Base-by-base conservation (phyloP, 2,888 invertebrate genomes). In the Apodemia zela region DNA sequence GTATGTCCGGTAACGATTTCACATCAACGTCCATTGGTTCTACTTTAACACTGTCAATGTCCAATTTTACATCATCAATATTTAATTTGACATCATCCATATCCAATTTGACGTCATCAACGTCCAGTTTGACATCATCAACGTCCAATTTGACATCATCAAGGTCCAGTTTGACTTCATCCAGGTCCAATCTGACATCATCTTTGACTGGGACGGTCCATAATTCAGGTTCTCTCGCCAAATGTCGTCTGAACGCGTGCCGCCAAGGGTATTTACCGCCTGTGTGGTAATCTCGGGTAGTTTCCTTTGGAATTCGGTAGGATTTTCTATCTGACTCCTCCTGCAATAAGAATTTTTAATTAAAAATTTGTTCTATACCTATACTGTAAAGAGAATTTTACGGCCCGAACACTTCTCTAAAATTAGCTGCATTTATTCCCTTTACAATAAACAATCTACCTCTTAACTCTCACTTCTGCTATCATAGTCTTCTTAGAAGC, bases 221-320 rank as follows among this genome's bases (percentile, higher is more conserved):
- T 2, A 89, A 77, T 66, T 81, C 74, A 0, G 84, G 85, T 69
- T 88, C 74, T 7, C 73, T 71, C 17, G 78, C 67, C 47, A 89
- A 80, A 64, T 89, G 90, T 21, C 77, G 74, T 13, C 90, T 69
- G 80, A 90, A 90, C 2, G 87, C 84, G 70, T 85, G 84, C 67
- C 88, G 72, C 88, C 86, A 90, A 0, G 87, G 89, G 66, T 87
- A 77, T 59, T 85, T 86, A 61, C 88, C 88, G 72, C 84, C 82
- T 29, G 85, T 77, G 73, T 89, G 88, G 80, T 85, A 90, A 68
- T 91, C 90, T 51, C 82, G 76, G 1, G 77, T 78, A 73, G 88
- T 79, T 67, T 85, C 89, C 67, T 82, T 86, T 10, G 90, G 89
- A 21, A 78, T 84, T 66, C 88, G 80, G 68, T 88, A 85, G 18